Percentiles rank a stretch among this genome's conserved stretches.
Evolutionary conservation across 2,113 vertebrate genomes (phyloP).

Genomic region (Gavialis gangeticus): DNA sequence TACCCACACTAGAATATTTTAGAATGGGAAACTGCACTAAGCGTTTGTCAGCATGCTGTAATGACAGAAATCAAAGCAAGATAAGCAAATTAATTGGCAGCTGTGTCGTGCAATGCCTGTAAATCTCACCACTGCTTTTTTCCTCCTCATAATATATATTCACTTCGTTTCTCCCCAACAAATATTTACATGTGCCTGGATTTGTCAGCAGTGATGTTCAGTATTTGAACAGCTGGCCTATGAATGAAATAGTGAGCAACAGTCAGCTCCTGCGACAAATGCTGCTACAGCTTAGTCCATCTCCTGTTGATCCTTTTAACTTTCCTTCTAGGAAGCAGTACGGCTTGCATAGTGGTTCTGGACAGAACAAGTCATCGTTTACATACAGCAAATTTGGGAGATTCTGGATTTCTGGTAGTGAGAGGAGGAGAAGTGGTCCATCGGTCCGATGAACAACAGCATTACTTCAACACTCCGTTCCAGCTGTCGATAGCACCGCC

Average conservation of each 20-base stretch:
- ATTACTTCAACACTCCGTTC: conserved; percentile 96
- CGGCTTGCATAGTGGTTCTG: conserved; percentile 92
- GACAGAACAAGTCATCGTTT: conserved; percentile 93
- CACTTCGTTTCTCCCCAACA: background rate
- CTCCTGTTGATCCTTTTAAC: fast-evolving
- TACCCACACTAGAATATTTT: conserved; percentile 6
- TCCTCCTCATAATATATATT: background rate
- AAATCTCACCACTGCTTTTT: background rate
- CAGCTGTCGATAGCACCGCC: conserved; percentile 97
- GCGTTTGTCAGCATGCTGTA: conserved; percentile 41
- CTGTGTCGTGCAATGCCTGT: background rate
- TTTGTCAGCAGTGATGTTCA: background rate
- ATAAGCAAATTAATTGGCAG: background rate
- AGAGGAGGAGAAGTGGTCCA: conserved; percentile 96
- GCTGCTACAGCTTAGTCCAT: background rate
- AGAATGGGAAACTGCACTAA: conserved; percentile 52
- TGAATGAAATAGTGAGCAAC: background rate
- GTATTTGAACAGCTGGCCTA: background rate
- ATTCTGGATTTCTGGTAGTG: conserved; percentile 97
- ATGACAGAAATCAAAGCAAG: conserved; percentile 24
- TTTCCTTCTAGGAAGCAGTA: conserved; percentile 90
- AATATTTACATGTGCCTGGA: background rate
- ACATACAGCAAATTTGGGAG: conserved; percentile 96
- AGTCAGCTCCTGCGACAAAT: background rate
- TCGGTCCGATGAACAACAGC: conserved; percentile 97